Conservation (phyloP, 2,797 vertebrate species). For the Rhinoraja longicauda region DNA sequence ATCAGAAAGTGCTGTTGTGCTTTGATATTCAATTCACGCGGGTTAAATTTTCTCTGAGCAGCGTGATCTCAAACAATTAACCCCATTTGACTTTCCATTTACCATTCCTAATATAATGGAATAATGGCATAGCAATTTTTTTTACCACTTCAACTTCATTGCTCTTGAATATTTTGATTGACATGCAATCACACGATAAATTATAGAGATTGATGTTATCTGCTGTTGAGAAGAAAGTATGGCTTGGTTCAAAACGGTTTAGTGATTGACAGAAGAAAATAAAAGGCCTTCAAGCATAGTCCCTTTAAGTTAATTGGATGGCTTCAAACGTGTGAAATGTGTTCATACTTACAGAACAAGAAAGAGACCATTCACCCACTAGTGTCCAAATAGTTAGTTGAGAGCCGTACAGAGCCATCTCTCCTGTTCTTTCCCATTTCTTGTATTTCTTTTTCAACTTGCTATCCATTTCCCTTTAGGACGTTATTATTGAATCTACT, state of each 20-base stretch:
- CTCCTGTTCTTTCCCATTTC: neutral
- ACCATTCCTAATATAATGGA: conserved; percentile 14
- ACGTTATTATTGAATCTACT: neutral
- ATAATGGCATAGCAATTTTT: neutral
- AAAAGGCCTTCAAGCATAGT: neutral
- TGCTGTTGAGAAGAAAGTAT: neutral
- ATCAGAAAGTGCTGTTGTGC: neutral
- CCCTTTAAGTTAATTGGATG: neutral
- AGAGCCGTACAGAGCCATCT: neutral
- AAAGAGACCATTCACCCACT: neutral
- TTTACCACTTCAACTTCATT: conserved; percentile 5
- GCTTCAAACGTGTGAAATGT: conserved; percentile 1
- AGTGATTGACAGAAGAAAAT: conserved; percentile 25
- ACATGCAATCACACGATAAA: conserved; percentile 3
- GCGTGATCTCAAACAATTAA: conserved; percentile 31
- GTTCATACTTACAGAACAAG: neutral
- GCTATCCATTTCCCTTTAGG: neutral
- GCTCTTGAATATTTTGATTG: conserved; percentile 22
- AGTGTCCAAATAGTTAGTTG: neutral
- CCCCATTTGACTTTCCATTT: conserved; percentile 32
- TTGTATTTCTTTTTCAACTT: neutral
- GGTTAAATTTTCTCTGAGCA: neutral
- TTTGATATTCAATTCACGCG: neutral
- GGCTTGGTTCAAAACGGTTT: conserved; percentile 13
- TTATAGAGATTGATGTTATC: conserved; percentile 15